Evolutionary conservation across 2,888 invertebrate species (phyloP).

Genomic region (Gari tellinella): DNA sequence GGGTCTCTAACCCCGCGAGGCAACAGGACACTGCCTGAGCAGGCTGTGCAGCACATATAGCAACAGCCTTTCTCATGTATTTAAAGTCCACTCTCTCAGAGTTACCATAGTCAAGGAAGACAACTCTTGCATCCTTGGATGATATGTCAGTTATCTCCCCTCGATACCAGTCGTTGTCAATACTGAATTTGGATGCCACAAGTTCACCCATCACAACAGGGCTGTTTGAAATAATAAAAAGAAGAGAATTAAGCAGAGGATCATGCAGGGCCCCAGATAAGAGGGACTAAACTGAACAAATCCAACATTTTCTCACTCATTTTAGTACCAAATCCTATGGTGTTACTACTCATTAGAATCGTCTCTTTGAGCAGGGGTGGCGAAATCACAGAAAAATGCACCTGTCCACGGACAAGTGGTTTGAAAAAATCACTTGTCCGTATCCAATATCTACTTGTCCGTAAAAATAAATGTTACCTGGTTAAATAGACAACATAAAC

Average conservation of each 20-base stretch:
- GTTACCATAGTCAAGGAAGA: slow-evolving; percentile 81
- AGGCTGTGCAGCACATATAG: slow-evolving; percentile 52
- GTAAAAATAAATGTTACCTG: too few species aligned
- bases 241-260: not conserved
- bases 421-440: too few species aligned
- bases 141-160: slow-evolving; percentile 58
- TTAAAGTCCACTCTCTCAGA: slow-evolving; percentile 50
- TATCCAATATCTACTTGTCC: too few species aligned
- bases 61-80: slow-evolving; percentile 56
- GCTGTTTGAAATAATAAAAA: slow-evolving; percentile 21
- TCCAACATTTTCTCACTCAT: too few species aligned
- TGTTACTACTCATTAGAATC: too few species aligned
- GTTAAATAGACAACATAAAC: too few species aligned
- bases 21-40: slow-evolving; percentile 70
- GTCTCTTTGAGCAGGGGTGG: too few species aligned
- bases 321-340: too few species aligned
- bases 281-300: too few species aligned
- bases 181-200: slow-evolving; percentile 57
- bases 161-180: slow-evolving; percentile 71
- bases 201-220: slow-evolving; percentile 56
- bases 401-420: too few species aligned
- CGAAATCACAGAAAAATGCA: too few species aligned
- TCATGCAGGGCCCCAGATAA: too few species aligned
- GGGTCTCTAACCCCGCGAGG: slow-evolving; percentile 49
- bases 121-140: slow-evolving; percentile 45